Evolutionary conservation across 2,797 vertebrate genomes (phyloP), one percentile per base, ranked within the genome.

Genomic region (Phataginus tricuspis): DNA sequence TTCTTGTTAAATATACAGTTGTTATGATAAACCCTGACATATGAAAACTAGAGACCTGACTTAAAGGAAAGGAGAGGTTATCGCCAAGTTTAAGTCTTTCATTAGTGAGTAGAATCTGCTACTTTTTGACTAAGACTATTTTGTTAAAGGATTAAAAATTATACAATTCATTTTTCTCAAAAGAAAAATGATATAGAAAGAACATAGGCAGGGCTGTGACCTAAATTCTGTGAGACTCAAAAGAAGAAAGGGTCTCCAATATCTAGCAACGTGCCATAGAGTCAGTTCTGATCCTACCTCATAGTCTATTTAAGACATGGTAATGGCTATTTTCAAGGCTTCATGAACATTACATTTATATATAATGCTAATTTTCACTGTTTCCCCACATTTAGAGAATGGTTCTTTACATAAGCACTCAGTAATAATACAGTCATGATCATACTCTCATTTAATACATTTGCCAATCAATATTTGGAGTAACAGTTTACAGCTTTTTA

Each of bases 91-190:
- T 83, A 90, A 90, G 42, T 92, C 25, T 93, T 95, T 97, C 9
- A 72, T 90, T 89, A 83, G 37, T 78, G 39, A 93, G 71, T 66
- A 88, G 39, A 61, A 75, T 75, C 91, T 78, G 21, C 31, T 79
- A 93, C 23, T 39, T 95, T 90, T 96, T 84, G 64, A 39, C 13
- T 14, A 57, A 93, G 37, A 0, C 12, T 69, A 31, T 96, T 96
- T 95, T 90, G 83, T 79, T 91, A 79, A 94, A 94, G 31, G 68
- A 90, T 86, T 96, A 66, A 93, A 83, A 63, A 37, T 66, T 86
- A 86, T 9, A 83, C 21, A 79, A 75, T 77, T 92, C 23, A 80
- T 69, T 86, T 93, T 78, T 83, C 75, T 37, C 27, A 90, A 63
- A 64, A 68, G 12, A 64, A 94, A 96, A 94, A 75, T 89, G 8